phyloP scores from a whole-genome alignment of 2,113 vertebrate species.

The Oryzias melastigma region DNA sequence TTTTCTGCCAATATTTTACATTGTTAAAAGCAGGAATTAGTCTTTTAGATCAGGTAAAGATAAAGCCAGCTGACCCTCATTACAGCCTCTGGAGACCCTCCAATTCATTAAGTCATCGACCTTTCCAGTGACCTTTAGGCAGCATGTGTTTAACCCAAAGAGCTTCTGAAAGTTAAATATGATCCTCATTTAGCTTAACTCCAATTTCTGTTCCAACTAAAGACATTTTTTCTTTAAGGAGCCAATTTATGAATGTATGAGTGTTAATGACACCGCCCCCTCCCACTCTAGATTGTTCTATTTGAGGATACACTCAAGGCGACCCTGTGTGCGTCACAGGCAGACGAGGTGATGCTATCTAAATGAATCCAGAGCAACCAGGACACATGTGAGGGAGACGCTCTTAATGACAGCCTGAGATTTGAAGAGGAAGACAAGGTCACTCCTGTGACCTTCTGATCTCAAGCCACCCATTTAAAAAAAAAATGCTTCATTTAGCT shows the following conservation, averaged over 20 bases:
- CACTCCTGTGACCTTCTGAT: background rate
- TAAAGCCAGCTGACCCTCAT: conserved; percentile 46
- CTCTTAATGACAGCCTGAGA: conserved; percentile 4
- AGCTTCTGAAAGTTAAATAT: no score
- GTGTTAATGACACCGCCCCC: background rate
- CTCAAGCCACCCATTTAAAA: background rate
- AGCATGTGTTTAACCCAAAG: no score
- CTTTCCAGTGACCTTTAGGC: no score
- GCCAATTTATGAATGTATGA: background rate
- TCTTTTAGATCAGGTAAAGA: conserved; percentile 5
- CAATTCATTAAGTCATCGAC: conserved; percentile 3
- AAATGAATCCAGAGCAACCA: conserved; percentile 30
- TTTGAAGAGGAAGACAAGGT: background rate
- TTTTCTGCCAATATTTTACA: no score
- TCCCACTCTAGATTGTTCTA: conserved; percentile 9
- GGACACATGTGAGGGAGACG: conserved; percentile 6
- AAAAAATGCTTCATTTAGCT: background rate
- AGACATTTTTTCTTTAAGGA: background rate
- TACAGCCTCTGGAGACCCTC: conserved; percentile 17
- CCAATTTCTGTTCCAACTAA: background rate
- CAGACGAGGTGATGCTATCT: conserved; percentile 27
- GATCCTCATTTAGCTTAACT: background rate
- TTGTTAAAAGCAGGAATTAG: background rate
- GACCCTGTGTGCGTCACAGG: conserved; percentile 31
- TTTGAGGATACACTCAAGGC: conserved; percentile 22